phyloP scores from a whole-genome alignment of 2,113 vertebrate species.

The Psittacula cyanocephala region DNA sequence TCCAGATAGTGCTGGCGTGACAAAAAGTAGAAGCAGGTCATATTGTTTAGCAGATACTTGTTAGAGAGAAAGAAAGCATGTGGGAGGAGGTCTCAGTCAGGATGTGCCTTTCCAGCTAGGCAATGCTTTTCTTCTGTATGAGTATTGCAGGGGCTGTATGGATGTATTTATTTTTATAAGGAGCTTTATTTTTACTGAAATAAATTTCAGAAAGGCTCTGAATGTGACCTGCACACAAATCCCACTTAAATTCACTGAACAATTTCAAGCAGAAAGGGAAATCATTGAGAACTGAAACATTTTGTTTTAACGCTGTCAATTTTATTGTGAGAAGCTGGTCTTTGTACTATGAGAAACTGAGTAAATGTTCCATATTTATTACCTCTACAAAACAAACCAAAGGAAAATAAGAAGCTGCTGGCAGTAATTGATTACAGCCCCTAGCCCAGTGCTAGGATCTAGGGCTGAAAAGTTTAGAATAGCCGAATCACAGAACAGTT shows the following conservation, averaged over 20 bases:
- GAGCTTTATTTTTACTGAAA: neutral
- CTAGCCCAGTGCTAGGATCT: neutral
- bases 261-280: neutral
- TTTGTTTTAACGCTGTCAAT: neutral
- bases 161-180: neutral
- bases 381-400: neutral
- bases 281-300: neutral
- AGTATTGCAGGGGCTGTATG: neutral
- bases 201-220: neutral
- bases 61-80: neutral
- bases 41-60: neutral
- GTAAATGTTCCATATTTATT: neutral
- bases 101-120: neutral
- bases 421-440: neutral
- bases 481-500: neutral
- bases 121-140: neutral
- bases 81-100: neutral
- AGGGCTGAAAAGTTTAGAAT: neutral
- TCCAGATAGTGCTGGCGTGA: neutral
- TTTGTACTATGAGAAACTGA: neutral
- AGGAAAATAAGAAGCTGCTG: neutral
- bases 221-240: neutral
- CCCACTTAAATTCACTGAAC: neutral
- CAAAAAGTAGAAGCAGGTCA: neutral
- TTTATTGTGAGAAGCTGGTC: neutral